Evolutionary conservation across 2,113 vertebrate species (phyloP), one percentile per base, ranked within the genome.

Genomic region (Centrocercus urophasianus): DNA sequence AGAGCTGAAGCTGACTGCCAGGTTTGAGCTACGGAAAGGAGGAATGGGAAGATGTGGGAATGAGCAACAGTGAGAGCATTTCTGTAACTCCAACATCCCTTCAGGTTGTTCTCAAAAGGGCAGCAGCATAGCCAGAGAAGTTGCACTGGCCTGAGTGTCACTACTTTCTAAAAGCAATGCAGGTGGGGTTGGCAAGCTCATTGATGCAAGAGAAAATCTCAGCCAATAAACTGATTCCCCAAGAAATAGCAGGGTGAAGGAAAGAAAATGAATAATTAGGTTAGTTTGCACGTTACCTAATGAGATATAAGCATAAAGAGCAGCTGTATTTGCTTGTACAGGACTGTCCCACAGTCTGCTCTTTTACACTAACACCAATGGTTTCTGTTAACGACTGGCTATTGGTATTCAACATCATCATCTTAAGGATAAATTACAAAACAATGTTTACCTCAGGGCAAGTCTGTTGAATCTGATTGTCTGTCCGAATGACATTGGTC

Each of bases 361-460:
- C 40, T 67, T 52, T 52, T 61, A 56, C 18, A 52, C 72, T 81
- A 72, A 43, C 27, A 56, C 59, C 67, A 63, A 32, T 8, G 32
- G 38, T 64, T 50, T 11, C 6, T 17, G 36, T 36, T 60, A 56
- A 28, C 63, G 32, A 19, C 21, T 43, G 45, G 15, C 24, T 20
- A 30, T 36, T 48, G 10, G 9, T 27, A 32, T 43, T 75, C 2
- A 6, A 70, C 13, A 42, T n/a, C 11, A 36, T 71, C 48, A 59
- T 47, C 56, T 8, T 2, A 54, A 52, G 13, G 30, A 83, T 25
- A 72, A 47, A 60, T 50, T 43, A 64, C 8, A 54, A 90, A 79
- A 79, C 74, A 20, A 11, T 19, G n/a, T 48, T 96, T 95, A 99
- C 98, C 98, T 98, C 98, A 10, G 98, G 80, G 18, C 98, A 98